Percentiles rank a stretch among this genome's conserved stretches.
Conservation (phyloP, 2,113 vertebrate genomes). For the Vanacampus margaritifer region DNA sequence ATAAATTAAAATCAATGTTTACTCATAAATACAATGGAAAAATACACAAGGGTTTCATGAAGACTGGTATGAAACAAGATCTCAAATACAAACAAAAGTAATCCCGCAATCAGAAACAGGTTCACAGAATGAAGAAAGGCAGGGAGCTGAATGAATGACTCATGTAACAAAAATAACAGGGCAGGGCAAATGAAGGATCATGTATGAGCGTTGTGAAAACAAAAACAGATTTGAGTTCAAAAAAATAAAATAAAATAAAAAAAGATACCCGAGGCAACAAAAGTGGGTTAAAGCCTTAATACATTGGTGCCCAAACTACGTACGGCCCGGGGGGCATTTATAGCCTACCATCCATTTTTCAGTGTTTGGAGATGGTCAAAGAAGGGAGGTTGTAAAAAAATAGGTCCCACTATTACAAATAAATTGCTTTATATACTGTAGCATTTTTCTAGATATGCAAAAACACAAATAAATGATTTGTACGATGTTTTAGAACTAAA, state of each 20-base stretch:
- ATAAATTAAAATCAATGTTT: not conserved
- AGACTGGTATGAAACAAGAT: not conserved
- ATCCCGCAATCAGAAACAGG: not conserved
- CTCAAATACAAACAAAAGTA: not conserved
- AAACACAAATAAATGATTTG: too few species aligned
- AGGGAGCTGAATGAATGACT: not conserved
- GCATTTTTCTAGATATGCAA: too few species aligned
- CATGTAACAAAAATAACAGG: not conserved
- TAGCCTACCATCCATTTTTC: too few species aligned
- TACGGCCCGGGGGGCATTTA: too few species aligned
- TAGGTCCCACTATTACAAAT: too few species aligned
- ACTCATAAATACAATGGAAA: not conserved
- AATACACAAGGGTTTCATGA: not conserved
- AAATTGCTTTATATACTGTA: too few species aligned
- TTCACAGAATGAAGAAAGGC: not conserved
- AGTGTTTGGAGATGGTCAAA: too few species aligned
- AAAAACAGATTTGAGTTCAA: not conserved
- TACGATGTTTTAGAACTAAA: too few species aligned
- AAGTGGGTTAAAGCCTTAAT: not conserved
- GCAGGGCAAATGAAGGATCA: not conserved
- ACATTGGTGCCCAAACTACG: too few species aligned
- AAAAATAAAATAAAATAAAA: not conserved
- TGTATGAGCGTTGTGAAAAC: not conserved
- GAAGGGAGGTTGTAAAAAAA: too few species aligned
- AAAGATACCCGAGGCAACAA: not conserved